These are phyloP conservation scores for Tupaia tana DNA, from an alignment of 2,113 vertebrate species.

Conservation along the genomic window DNA sequence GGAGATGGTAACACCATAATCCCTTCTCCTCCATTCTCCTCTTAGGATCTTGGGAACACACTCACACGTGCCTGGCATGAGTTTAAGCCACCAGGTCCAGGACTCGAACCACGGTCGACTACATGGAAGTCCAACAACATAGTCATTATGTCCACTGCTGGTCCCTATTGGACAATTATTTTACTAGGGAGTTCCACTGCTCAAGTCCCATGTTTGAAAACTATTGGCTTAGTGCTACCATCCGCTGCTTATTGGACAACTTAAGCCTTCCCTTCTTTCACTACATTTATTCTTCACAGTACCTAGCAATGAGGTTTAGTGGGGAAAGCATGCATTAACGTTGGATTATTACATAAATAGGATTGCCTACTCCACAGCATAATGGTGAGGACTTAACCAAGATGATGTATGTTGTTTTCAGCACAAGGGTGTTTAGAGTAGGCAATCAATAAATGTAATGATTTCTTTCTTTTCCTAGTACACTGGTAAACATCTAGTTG, in stretches of 20 bases:
- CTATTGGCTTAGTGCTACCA: background rate
- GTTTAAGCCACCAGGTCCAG: no score
- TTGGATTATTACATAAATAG: background rate
- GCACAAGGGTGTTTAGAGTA: constrained; percentile 21
- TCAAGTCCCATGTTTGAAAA: constrained; percentile 26
- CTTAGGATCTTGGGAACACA: no score
- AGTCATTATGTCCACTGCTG: no score
- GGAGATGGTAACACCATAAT: no score
- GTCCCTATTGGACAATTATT: background rate
- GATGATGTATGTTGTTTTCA: constrained; percentile 31
- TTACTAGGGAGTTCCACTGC: background rate
- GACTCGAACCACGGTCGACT: no score
- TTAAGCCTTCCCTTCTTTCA: background rate
- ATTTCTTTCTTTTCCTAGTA: constrained; percentile 69
- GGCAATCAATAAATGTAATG: constrained; percentile 72
- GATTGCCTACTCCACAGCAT: background rate
- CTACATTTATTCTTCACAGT: background rate
- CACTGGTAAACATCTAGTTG: background rate
- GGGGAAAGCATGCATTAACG: background rate
- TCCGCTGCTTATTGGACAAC: background rate
- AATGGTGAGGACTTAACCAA: constrained; percentile 37
- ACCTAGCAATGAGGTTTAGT: background rate
- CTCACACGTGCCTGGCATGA: no score
- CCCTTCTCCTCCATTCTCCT: no score
- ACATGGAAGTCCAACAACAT: no score